These are phyloP conservation scores for Cirrhinus mrigala DNA, from an alignment of 2,797 vertebrate species.

Conservation along the genomic window DNA sequence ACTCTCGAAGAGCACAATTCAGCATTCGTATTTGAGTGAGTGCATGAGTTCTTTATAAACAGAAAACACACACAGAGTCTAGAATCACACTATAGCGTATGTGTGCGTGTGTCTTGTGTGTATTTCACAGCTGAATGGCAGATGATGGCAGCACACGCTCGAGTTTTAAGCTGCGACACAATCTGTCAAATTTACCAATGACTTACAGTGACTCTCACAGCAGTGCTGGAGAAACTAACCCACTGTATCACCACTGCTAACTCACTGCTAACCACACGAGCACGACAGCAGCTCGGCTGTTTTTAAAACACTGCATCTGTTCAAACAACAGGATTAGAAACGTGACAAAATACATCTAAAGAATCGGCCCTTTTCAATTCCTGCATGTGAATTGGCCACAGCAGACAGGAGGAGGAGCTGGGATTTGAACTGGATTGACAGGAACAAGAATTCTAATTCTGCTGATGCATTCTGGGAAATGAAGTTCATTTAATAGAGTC, in stretches of 20 bases:
- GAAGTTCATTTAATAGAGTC: background rate
- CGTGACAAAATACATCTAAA: background rate
- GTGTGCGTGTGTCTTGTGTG: background rate
- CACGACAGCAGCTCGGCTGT: background rate
- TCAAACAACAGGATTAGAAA: background rate
- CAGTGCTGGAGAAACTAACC: background rate
- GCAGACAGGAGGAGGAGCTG: background rate
- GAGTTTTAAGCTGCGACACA: background rate
- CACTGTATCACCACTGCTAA: background rate
- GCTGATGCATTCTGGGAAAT: conserved; percentile 23
- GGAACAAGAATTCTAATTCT: background rate
- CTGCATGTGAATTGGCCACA: background rate
- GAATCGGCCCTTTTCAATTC: background rate
- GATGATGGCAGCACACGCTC: background rate
- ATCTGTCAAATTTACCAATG: background rate
- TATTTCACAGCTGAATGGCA: background rate
- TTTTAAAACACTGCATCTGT: background rate
- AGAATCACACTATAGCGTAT: background rate
- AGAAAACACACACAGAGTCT: background rate
- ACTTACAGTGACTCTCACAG: background rate
- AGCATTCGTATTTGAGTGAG: background rate
- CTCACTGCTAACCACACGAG: background rate
- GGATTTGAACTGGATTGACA: background rate
- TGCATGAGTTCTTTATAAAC: background rate
- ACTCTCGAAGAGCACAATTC: background rate